A percentile compares a stretch with the other conserved stretches of the same genome.
phyloP scores from a whole-genome alignment of 2,888 invertebrate genomes.

The Oscheius sp. region DNA sequence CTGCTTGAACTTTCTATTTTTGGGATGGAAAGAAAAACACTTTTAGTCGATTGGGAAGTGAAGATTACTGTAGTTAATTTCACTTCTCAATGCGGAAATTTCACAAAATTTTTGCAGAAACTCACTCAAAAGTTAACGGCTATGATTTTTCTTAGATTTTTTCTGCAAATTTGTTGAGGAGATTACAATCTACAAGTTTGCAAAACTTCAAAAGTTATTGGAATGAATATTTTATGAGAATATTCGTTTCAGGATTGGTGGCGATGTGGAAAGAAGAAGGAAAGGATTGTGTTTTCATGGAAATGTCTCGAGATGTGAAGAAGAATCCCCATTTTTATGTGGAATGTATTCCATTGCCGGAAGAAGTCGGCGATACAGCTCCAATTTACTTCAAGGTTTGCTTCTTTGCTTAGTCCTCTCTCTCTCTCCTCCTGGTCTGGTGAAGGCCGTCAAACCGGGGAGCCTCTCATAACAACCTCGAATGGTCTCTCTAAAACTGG shows the following conservation, averaged over 20 bases:
- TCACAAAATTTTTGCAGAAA: too few relatives aligned
- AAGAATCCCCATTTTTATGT: slow-evolving; percentile 80
- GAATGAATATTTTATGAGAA: too few relatives aligned
- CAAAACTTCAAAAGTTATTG: too few relatives aligned
- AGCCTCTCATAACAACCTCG: not conserved
- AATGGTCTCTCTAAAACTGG: not conserved
- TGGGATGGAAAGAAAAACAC: not conserved
- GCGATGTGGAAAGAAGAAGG: slow-evolving; percentile 79
- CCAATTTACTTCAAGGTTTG: slow-evolving; percentile 90
- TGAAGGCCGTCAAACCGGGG: not conserved
- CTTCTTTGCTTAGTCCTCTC: not conserved
- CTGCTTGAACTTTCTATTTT: not conserved
- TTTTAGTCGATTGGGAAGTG: too few relatives aligned
- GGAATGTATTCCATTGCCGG: slow-evolving; percentile 87
- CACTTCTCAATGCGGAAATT: too few relatives aligned
- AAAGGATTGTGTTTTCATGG: slow-evolving; percentile 88
- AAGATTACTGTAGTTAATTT: too few relatives aligned
- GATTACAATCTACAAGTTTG: too few relatives aligned
- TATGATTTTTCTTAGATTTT: too few relatives aligned
- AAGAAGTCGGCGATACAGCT: slow-evolving; percentile 85
- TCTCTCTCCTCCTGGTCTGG: not conserved
- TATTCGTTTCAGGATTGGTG: slow-evolving; percentile 76
- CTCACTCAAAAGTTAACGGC: too few relatives aligned
- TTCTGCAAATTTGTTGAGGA: too few relatives aligned
- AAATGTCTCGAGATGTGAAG: slow-evolving; percentile 82